A percentile compares a stretch with the other conserved stretches of the same genome.
Conservation (phyloP, 2,113 vertebrate genomes). For the Etheostoma cragini region DNA sequence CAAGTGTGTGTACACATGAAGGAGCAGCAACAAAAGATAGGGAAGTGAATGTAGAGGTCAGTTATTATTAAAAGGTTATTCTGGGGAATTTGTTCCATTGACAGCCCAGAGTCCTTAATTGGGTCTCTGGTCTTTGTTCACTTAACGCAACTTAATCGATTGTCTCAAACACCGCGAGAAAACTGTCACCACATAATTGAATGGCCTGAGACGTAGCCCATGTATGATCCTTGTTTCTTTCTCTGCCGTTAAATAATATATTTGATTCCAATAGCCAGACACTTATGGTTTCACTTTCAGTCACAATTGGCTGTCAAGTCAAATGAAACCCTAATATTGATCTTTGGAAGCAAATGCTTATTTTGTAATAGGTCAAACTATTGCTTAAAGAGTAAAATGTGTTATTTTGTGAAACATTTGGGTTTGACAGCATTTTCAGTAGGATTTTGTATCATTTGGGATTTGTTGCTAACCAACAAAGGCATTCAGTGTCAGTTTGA, state of each 20-base stretch:
- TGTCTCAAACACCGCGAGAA: slow-evolving; percentile 5
- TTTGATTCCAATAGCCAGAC: neutral
- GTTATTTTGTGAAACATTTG: no score
- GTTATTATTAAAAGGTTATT: neutral
- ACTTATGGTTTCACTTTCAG: neutral
- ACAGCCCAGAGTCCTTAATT: slow-evolving; percentile 1
- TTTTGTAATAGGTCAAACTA: no score
- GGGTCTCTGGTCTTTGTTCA: slow-evolving; percentile 3
- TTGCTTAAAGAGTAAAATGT: no score
- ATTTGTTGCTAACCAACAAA: no score
- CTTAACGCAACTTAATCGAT: neutral
- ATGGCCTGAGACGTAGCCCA: neutral
- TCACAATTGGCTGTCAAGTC: neutral
- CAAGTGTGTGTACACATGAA: slow-evolving; percentile 1
- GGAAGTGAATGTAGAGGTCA: slow-evolving; percentile 6
- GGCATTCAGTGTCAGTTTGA: no score
- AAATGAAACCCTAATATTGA: neutral
- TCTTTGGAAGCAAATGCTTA: no score
- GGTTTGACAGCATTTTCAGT: no score
- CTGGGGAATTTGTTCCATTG: neutral
- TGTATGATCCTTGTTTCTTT: neutral
- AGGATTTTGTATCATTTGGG: no score
- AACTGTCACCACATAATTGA: neutral
- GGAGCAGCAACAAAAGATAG: neutral
- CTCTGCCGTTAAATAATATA: neutral